Evolutionary conservation across 2,113 vertebrate genomes (phyloP), one percentile per base, ranked within the genome.

Genomic region (Lepisosteus osseus): DNA sequence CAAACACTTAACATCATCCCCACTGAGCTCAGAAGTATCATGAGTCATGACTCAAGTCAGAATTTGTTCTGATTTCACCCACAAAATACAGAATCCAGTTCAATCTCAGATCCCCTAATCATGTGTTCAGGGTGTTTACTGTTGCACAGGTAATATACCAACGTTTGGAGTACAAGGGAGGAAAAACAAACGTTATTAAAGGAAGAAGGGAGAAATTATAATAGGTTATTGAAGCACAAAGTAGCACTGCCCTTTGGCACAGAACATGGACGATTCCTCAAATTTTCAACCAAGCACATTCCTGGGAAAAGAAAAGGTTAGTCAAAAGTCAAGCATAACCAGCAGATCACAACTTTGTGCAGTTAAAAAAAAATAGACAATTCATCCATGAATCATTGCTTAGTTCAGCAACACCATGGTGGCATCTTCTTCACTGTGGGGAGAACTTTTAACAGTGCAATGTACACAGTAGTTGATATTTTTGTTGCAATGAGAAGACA

Each of bases 11-110:
- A 69, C 66, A 77, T 54, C 75, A 86, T 87, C 42, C 84, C 89
- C 86, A 86, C 85, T 89, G 83, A 84, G 89, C 82, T 88, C 79
- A 29, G 29, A 29, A 29, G 29, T 29, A 29, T 29, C 29, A 85
- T 78, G 87, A 91, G 88, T 88, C 88, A 87, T 87, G 88, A 88
- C 88, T 92, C 86, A 84, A 83, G 78, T 86, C 86, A 86, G 83
- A 86, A 86, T 79, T 82, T 79, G 80, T 76, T 72, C 70, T 62
- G 68, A 62, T 79, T 84, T 84, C 84, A 76, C 80, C 72, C 84
- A 78, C 79, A 82, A 80, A 71, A 75, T 82, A 83, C 77, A 76
- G 82, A 64, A 78, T 84, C 73, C 72, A 77, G 76, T 80, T 51
- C 47, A 51, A 51, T 51, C 5, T 9, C 47, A 51, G 78, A 78